Evolutionary conservation across 2,113 vertebrate species (phyloP).

Genomic region (Calyptomena viridis): DNA sequence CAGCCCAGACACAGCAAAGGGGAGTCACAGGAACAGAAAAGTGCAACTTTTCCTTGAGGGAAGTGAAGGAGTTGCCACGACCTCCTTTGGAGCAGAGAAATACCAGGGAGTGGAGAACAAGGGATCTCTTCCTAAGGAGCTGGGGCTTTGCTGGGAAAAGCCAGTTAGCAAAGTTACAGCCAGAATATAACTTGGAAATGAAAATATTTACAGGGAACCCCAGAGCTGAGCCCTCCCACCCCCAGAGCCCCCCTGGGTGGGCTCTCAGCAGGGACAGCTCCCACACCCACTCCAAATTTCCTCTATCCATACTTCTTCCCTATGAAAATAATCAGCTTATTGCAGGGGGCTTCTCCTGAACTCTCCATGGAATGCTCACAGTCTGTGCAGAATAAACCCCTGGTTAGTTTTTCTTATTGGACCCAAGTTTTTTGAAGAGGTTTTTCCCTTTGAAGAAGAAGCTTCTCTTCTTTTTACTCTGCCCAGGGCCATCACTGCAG

Average conservation of each 20-base stretch:
- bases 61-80: slow-evolving; percentile 5
- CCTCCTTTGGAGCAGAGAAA: background rate
- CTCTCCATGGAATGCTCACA: background rate
- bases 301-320: background rate
- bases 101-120: background rate
- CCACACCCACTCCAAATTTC: background rate
- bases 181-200: background rate
- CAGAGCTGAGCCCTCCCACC: background rate
- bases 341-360: background rate
- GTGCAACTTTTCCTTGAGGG: slow-evolving; percentile 57
- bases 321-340: background rate
- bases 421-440: slow-evolving; percentile 87
- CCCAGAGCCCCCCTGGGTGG: background rate
- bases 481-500: slow-evolving; percentile 9
- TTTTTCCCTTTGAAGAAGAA: slow-evolving; percentile 92
- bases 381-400: background rate
- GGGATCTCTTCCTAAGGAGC: background rate
- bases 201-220: slow-evolving; percentile 55
- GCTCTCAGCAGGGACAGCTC: background rate
- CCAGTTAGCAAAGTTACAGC: slow-evolving; percentile 39
- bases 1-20: slow-evolving; percentile 13
- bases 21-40: background rate
- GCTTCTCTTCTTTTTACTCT: slow-evolving; percentile 82
- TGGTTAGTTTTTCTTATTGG: slow-evolving; percentile 84
- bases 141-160: background rate